Base-by-base conservation (phyloP, 2,888 invertebrate genomes). In the Choreutis nemorana region DNA sequence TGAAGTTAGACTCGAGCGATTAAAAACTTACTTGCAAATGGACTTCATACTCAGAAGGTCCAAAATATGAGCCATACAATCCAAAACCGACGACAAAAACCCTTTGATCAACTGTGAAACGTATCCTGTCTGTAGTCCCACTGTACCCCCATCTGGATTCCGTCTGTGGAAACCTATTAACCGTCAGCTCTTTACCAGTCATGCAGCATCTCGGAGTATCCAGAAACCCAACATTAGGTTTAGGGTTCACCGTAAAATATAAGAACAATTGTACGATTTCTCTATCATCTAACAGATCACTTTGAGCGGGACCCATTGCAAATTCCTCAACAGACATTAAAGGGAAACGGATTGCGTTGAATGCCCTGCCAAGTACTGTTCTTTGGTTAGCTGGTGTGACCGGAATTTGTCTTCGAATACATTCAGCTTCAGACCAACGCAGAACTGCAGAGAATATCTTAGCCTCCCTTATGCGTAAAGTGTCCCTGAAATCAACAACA, bases 251-350 rank as follows among this genome's bases (percentile, higher is more conserved):
- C 1, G 85, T 86, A 41, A 87, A 86, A 48, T 87, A 86, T 20
- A 87, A 73, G 50, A 87, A 87, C 26, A 90, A 59, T 38, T 86
- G 85, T 2, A 91, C 89, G 16, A 89, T 85, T 58, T 92, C 91
- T 37, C 87, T 63, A 50, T 91, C 90, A 26, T 87, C 86, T 1
- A 92, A 68, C 14, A 93, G 71, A 0, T 88, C 87, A 41, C 88
- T 87, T 47, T 89, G 87, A 0, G 89, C 89, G 0, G 87, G 86
- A 1, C 87, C 89, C 58, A 83, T 82, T 0, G 90, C 91, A 59
- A 93, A 93, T 58, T 93, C 92, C 56, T 92, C 91, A 1, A 90
- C 86, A 0, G 88, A 87, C 91, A 93, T 93, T 12, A 91, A 64
- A 0, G 92, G 91, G 56, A 91, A 92, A 14, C 92, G 73, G 30